A percentile compares a stretch with the other conserved stretches of the same genome.
These are phyloP conservation scores for Anas platyrhynchos DNA, from an alignment of 2,113 vertebrate species.

Conservation along the genomic window DNA sequence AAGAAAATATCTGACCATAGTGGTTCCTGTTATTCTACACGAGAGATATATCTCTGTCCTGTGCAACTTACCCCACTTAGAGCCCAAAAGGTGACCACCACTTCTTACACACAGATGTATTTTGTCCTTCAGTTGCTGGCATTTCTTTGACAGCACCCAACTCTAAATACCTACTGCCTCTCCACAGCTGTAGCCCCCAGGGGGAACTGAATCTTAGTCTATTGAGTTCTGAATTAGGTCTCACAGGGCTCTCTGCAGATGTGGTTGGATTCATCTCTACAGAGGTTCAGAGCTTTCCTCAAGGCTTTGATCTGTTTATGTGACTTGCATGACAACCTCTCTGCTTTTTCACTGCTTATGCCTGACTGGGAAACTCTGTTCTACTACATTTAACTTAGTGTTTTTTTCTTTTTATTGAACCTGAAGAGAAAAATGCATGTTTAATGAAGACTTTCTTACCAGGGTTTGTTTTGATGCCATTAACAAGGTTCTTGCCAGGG, in stretches of 20 bases:
- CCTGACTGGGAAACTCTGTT: background rate
- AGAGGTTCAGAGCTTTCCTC: background rate
- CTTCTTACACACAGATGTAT: background rate
- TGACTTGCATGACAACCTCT: background rate
- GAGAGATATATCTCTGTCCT: background rate
- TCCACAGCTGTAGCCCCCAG: background rate
- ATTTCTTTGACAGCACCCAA: background rate
- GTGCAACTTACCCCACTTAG: background rate
- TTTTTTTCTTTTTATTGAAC: background rate
- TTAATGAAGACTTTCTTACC: slow-evolving; percentile 76
- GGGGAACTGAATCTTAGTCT: background rate
- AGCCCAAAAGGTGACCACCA: background rate
- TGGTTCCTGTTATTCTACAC: background rate
- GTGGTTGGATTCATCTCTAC: background rate
- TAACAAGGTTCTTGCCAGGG: slow-evolving; percentile 82
- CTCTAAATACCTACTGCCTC: background rate
- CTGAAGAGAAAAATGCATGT: background rate
- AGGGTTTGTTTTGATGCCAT: slow-evolving; percentile 85
- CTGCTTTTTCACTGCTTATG: background rate
- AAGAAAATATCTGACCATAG: background rate
- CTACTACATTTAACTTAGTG: background rate
- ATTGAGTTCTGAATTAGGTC: background rate
- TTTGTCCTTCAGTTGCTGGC: background rate
- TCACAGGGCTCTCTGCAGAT: background rate
- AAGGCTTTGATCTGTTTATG: background rate